phyloP scores from a whole-genome alignment of 2,888 invertebrate species.

The Clunio marinus region DNA sequence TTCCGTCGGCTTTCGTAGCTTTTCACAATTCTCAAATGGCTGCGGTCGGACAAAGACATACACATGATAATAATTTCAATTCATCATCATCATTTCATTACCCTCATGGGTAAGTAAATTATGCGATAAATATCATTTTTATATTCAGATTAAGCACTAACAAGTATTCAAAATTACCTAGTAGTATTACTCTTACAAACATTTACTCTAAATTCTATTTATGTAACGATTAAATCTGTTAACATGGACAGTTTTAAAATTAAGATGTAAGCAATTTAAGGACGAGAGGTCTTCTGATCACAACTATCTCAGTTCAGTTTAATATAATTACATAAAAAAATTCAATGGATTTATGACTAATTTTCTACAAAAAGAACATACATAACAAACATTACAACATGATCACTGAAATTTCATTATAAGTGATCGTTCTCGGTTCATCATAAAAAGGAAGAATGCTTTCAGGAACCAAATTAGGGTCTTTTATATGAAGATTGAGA shows the following conservation, averaged over 20 bases:
- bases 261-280: no score
- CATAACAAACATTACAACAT: slow-evolving; percentile 39
- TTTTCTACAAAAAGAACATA: slow-evolving; percentile 38
- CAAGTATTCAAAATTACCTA: no score
- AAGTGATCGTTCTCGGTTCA: neutral
- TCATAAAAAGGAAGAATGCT: neutral
- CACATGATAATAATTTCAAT: slow-evolving; percentile 39
- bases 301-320: no score
- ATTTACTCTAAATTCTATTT: no score
- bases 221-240: no score
- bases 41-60: slow-evolving; percentile 45
- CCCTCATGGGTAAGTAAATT: slow-evolving; percentile 41
- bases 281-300: no score
- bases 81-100: slow-evolving; percentile 41
- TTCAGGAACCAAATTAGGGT: slow-evolving; percentile 31
- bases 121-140: no score
- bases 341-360: slow-evolving; percentile 38
- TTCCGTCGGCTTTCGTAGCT: slow-evolving; percentile 58
- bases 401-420: slow-evolving; percentile 36
- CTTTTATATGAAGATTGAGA: slow-evolving; percentile 30
- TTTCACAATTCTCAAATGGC: slow-evolving; percentile 59
- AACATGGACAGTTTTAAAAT: no score
- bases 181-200: no score
- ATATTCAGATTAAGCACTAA: no score
- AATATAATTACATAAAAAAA: no score